phyloP scores from a whole-genome alignment of 2,113 vertebrate genomes.

The Bubalus kerabau region DNA sequence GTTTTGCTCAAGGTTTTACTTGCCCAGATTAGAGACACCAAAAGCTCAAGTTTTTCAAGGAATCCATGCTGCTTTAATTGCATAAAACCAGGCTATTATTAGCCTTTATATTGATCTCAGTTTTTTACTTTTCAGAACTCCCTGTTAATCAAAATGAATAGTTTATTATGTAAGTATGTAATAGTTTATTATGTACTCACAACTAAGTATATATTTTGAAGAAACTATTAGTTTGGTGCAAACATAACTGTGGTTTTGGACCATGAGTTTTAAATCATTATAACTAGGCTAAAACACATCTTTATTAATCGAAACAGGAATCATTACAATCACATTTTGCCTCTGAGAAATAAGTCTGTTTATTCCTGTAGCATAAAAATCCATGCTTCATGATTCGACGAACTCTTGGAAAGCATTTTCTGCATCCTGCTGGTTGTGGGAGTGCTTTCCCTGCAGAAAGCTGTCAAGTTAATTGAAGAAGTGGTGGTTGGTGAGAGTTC shows the following conservation, averaged over 20 bases:
- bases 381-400: neutral
- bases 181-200: neutral
- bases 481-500: neutral
- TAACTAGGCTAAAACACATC: neutral
- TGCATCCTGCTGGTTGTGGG: neutral
- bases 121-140: neutral
- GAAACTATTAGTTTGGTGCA: neutral
- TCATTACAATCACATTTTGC: neutral
- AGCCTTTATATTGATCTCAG: neutral
- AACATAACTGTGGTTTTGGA: neutral
- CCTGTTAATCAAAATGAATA: neutral
- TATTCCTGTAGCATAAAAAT: neutral
- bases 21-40: neutral
- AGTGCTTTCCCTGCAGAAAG: neutral
- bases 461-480: neutral
- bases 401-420: neutral
- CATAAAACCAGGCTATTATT: neutral
- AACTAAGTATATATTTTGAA: neutral
- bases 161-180: neutral
- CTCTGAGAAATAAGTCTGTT: neutral
- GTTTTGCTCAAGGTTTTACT: neutral
- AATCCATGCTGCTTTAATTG: neutral
- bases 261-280: neutral
- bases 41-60: neutral
- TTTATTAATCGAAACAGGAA: neutral